Base-by-base conservation (phyloP, 2,888 invertebrate species). In the Lacanobia oleracea region DNA sequence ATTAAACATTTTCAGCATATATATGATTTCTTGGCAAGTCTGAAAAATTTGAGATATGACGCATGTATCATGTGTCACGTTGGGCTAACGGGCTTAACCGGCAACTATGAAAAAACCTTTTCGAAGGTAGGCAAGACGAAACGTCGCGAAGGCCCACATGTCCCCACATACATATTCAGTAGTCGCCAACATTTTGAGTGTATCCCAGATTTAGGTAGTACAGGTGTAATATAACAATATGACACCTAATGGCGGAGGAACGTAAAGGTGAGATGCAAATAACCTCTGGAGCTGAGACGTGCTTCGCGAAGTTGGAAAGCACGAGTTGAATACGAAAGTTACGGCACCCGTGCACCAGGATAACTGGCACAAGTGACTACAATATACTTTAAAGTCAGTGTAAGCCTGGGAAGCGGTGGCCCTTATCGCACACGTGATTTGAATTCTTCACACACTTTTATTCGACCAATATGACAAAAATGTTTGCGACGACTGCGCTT, bases 231-330 rank as follows among this genome's bases (percentile, higher is more conserved):
- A 89, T 89, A 91, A 92, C 91, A 91, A 92, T 91, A 90, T 89
- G 90, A 90, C 89, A 92, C 88, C 89, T 93, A 92, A 92, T 91
- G 90, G 89, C 83, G 84, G 84, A 88, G 88, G 90, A 90, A 91
- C 87, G 89, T 90, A 89, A 91, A 93, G 93, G 92, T 93, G 89
- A 87, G 91, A 94, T 93, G 93, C 93, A 94, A 93, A 94, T 93
- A 93, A 90, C 91, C 91, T 88, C 87, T 89, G 88, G 88, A 88
- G 90, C 88, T 84, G 89, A 90, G 87, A 93, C 93, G 94, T 93
- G 94, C 89, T 89, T 83, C 88, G 88, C 87, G 89, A 92, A 92
- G 88, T 93, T 93, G 89, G 86, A 84, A 84, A 86, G 89, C 92
- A 88, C 89, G 93, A 85, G 88, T 85, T 89, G 94, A 94, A 94